Base-by-base conservation (phyloP, 1,140 invertebrate genomes). In the Drosophila fuyamai region DNA sequence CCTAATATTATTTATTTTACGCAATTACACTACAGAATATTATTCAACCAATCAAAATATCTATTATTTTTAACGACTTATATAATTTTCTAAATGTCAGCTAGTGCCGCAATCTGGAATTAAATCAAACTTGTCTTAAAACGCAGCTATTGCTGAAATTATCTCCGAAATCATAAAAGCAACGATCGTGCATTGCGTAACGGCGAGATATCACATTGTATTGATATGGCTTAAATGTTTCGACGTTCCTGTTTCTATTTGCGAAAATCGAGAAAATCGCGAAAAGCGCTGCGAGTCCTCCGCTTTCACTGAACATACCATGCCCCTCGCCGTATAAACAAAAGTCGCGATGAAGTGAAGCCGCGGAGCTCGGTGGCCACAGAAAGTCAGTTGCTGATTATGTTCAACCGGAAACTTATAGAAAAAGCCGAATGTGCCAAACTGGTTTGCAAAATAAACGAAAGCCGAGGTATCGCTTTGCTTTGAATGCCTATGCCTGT, bases 371-470 rank as follows among this genome's bases (percentile, higher is more conserved):
- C 27, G 51, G 57, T 35, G 43, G 56, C 65, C 46, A 27, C 65
- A 66, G 65, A 68, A 68, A 63, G 72, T 75, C 70, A 48, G 58
- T 75, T 55, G 70, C 71, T 76, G 72, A 76, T 66, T 76, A 76
- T 76, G 74, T 67, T 76, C 74, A 76, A 76, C 73, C 73, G 73
- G 73, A 76, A 76, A 76, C 74, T 76, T 76, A 67, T 76, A 76
- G 62, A 67, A 67, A 74, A 72, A 74, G 58, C 62, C 74, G 73
- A 76, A 77, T 77, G 74, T 77, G 74, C 74, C 74, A 76, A 76
- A 77, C 74, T 68, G 74, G 74, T 77, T 77, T 77, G 74, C 73
- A 67, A 67, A 66, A 76, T 68, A 77, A 78, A 78, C 63, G 57
- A 71, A 78, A 77, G 74, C 66, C 57, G 57, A 77, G 76, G 74